Evolutionary conservation across 1,140 invertebrate species (phyloP).

Genomic region (Drosophila sp.): DNA sequence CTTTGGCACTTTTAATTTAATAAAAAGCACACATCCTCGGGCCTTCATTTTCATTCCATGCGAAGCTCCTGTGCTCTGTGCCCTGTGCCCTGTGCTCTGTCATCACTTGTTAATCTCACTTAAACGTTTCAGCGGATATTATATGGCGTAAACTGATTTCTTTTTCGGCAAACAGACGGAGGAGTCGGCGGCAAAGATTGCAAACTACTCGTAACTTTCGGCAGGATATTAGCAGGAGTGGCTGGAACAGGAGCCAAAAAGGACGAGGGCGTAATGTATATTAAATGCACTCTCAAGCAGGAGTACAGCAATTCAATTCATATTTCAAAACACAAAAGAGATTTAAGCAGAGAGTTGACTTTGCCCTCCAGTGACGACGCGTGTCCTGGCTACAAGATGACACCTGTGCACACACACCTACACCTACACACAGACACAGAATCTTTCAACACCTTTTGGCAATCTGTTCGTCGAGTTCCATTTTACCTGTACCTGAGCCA

Average conservation of each 20-base stretch:
- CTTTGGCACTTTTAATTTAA: constrained; percentile 60
- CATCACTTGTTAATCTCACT: constrained; percentile 76
- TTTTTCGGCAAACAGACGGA: constrained; percentile 43
- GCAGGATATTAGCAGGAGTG: constrained; percentile 67
- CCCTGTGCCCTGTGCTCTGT: constrained; percentile 33
- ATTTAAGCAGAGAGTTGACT: constrained; percentile 13
- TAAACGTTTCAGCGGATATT: constrained; percentile 78
- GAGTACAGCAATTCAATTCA: constrained; percentile 60
- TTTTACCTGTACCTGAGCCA: constrained; percentile 38
- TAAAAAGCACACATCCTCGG: constrained; percentile 51
- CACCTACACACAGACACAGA: constrained; percentile 35
- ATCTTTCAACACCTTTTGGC: constrained; percentile 52
- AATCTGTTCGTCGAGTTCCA: constrained; percentile 41
- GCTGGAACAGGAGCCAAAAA: background rate
- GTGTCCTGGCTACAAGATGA: constrained; percentile 65
- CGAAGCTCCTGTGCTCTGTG: background rate
- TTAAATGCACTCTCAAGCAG: constrained; percentile 73
- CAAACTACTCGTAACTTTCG: constrained; percentile 66
- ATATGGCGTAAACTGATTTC: constrained; percentile 32
- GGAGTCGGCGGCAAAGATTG: constrained; percentile 13
- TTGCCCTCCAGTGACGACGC: constrained; percentile 40
- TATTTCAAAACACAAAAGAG: constrained; percentile 71
- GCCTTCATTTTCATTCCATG: constrained; percentile 27
- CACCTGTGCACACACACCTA: constrained; percentile 65
- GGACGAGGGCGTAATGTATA: constrained; percentile 67